Evolutionary conservation across 2,113 vertebrate genomes (phyloP).

Genomic region (Ciconia boyciana): DNA sequence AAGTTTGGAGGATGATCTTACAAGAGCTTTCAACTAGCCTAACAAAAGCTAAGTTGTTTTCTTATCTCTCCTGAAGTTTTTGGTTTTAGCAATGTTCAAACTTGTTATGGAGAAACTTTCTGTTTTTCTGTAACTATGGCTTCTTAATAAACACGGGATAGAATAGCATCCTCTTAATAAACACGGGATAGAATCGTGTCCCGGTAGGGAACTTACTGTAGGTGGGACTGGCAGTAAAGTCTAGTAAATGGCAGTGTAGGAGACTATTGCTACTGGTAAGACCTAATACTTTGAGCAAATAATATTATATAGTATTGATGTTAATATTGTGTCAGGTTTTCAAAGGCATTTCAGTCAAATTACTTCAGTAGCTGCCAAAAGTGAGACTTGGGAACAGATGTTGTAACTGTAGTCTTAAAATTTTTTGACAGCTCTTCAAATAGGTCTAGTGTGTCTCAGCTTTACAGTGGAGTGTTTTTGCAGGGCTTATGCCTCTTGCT

Average conservation of each 20-base stretch:
- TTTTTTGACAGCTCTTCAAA: slow-evolving; percentile 33
- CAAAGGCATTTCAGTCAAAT: slow-evolving; percentile 1
- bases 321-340: slow-evolving; percentile 44
- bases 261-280: not conserved
- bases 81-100: not conserved
- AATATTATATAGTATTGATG: not conserved
- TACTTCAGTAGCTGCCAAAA: slow-evolving; percentile 13
- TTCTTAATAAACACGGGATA: not conserved
- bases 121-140: not conserved
- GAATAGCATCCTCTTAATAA: not conserved
- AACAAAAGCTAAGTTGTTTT: not conserved
- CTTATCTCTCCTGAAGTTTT: not conserved
- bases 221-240: not conserved
- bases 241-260: not conserved
- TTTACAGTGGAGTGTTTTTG: not conserved
- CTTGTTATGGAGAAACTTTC: not conserved
- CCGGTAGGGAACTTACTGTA: accelerated
- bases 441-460: not conserved
- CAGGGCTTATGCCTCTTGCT: not conserved
- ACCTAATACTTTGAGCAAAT: not conserved
- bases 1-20: not conserved
- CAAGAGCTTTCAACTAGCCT: not conserved
- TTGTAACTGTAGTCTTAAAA: slow-evolving; percentile 24
- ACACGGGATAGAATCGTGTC: accelerated
- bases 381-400: slow-evolving; percentile 24